Conservation (phyloP, 2,797 vertebrate species). For the Xerus rutilus region DNA sequence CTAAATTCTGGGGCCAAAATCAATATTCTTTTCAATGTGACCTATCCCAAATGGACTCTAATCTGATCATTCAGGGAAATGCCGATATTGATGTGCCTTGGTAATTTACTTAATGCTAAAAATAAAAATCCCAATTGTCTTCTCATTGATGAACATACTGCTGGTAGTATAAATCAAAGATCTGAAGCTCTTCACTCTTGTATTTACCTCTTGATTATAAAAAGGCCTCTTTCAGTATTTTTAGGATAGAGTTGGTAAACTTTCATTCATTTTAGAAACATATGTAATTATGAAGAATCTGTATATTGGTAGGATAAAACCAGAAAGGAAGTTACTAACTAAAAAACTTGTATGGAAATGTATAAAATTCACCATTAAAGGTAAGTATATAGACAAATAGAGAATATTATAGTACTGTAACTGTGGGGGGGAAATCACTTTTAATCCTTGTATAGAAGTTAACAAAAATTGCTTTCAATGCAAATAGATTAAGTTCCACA, state of each 20-base stretch:
- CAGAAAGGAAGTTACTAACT: neutral
- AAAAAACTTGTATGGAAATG: neutral
- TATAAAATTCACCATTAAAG: neutral
- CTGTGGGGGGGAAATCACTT: neutral
- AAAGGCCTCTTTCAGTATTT: neutral
- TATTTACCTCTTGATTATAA: neutral
- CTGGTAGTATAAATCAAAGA: slow-evolving; percentile 5
- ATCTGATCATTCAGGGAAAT: slow-evolving; percentile 65
- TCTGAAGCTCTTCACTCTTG: neutral
- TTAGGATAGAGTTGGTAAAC: neutral
- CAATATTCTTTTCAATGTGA: slow-evolving; percentile 76
- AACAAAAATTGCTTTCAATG: neutral
- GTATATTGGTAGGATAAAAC: neutral
- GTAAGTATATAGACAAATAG: neutral
- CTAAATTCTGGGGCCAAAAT: slow-evolving; percentile 40
- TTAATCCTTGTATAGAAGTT: neutral
- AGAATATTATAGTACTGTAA: neutral
- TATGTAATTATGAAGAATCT: neutral
- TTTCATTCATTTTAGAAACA: slow-evolving; percentile 20
- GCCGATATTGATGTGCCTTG: slow-evolving; percentile 61
- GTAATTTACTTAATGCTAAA: slow-evolving; percentile 63
- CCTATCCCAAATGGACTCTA: slow-evolving; percentile 48
- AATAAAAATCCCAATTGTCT: slow-evolving; percentile 62
- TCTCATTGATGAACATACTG: neutral
- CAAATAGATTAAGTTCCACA: neutral